These are phyloP conservation scores for Lepidocyrtoides sp. DNA, from an alignment of 2,888 invertebrate genomes.

Conservation along the genomic window DNA sequence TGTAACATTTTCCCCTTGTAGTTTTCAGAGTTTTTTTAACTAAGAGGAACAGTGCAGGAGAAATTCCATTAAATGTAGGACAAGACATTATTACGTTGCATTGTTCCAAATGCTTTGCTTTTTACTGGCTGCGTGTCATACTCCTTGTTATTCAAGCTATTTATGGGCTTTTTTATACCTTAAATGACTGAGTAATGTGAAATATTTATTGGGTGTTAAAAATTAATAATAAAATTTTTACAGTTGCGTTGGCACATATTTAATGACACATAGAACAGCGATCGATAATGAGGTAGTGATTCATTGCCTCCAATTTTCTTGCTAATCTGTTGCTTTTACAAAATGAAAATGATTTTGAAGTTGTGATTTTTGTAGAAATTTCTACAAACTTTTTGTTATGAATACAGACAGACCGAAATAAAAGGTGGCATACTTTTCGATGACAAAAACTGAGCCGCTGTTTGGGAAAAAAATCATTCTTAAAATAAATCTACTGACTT, in stretches of 20 bases:
- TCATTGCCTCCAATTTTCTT: not conserved
- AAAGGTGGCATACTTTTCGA: too few species aligned
- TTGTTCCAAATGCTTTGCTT: too few species aligned
- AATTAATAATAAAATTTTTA: constrained; percentile 30
- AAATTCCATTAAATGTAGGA: constrained; percentile 54
- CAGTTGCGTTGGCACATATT: not conserved
- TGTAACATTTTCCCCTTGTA: constrained; percentile 46
- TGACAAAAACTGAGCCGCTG: too few species aligned
- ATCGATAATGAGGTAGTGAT: not conserved
- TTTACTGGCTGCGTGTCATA: not conserved
- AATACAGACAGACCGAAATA: too few species aligned
- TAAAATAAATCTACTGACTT: too few species aligned
- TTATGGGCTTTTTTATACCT: not conserved
- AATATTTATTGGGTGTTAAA: constrained; percentile 19
- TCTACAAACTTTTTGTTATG: too few species aligned
- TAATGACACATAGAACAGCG: not conserved
- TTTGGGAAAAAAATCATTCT: too few species aligned
- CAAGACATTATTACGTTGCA: constrained; percentile 9
- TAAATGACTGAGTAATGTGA: not conserved
- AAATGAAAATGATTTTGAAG: too few species aligned
- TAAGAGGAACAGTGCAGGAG: not conserved
- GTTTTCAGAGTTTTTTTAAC: not conserved
- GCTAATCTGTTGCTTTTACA: too few species aligned
- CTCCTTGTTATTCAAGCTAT: not conserved
- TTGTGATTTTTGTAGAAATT: too few species aligned